A percentile compares a stretch with the other conserved stretches of the same genome.
phyloP scores from a whole-genome alignment of 2,888 invertebrate genomes.

The Campaea margaritaria region DNA sequence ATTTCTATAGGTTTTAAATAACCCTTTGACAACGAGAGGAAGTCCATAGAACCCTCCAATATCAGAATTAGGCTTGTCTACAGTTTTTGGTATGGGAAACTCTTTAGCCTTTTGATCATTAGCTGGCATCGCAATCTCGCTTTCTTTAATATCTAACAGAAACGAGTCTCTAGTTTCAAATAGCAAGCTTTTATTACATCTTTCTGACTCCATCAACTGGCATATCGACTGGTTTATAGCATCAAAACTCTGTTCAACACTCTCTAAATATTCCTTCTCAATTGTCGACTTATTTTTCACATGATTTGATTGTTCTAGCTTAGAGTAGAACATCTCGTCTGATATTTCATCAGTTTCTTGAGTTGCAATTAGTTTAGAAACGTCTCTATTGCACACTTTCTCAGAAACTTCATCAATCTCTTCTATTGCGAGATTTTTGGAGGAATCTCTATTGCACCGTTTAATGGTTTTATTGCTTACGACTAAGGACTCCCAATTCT shows the following conservation, averaged over 20 bases:
- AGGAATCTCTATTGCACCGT: slow-evolving; percentile 33
- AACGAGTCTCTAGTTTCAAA: slow-evolving; percentile 78
- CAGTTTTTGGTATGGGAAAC: slow-evolving; percentile 23
- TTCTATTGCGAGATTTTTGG: slow-evolving; percentile 39
- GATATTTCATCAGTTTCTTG: slow-evolving; percentile 61
- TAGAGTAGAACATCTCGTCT: slow-evolving; percentile 70
- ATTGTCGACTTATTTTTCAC: slow-evolving; percentile 38
- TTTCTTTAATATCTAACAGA: slow-evolving; percentile 70
- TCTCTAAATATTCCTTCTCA: slow-evolving; percentile 43
- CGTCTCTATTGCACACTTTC: slow-evolving; percentile 35
- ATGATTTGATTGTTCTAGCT: slow-evolving; percentile 58
- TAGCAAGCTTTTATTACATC: slow-evolving; percentile 52
- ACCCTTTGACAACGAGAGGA: slow-evolving; percentile 87
- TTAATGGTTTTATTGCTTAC: slow-evolving; percentile 47
- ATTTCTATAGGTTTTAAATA: slow-evolving; percentile 91
- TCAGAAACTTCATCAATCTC: slow-evolving; percentile 49
- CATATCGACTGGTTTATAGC: slow-evolving; percentile 82
- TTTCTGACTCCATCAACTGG: slow-evolving; percentile 62
- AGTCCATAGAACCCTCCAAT: slow-evolving; percentile 89
- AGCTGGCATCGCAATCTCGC: slow-evolving; percentile 50
- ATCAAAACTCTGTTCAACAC: slow-evolving; percentile 77
- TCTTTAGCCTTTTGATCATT: slow-evolving; percentile 26
- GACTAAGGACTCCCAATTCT: slow-evolving; percentile 62
- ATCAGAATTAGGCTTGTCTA: slow-evolving; percentile 22
- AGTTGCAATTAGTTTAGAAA: slow-evolving; percentile 33